Conservation (phyloP, 2,888 invertebrate genomes). For the Leptopterna dolabrata region DNA sequence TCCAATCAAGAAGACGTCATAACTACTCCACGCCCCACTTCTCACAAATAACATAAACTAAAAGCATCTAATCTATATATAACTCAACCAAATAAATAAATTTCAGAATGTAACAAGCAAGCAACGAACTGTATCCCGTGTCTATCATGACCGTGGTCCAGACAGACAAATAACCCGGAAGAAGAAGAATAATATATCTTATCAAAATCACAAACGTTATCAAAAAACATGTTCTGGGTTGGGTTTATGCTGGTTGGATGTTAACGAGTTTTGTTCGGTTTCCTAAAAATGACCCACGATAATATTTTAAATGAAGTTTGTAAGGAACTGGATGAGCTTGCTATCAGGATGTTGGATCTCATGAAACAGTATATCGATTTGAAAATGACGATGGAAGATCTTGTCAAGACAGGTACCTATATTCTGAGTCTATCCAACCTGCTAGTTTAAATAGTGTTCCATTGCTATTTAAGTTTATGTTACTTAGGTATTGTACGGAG, state of each 20-base stretch:
- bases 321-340: constrained; percentile 74
- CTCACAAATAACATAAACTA: too few relatives aligned
- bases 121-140: too few relatives aligned
- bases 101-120: too few relatives aligned
- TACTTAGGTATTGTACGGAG: too few relatives aligned
- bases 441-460: too few relatives aligned
- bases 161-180: neutral
- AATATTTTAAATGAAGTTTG: neutral
- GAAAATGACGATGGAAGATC: constrained; percentile 77
- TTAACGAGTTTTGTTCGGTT: neutral
- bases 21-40: too few relatives aligned
- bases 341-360: constrained; percentile 77
- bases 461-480: too few relatives aligned
- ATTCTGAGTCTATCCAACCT: neutral
- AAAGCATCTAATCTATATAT: too few relatives aligned
- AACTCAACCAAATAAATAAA: too few relatives aligned
- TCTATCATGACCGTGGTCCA: too few relatives aligned
- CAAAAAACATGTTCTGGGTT: neutral
- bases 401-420: constrained; percentile 75
- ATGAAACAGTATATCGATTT: constrained; percentile 79
- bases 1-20: too few relatives aligned
- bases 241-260: neutral
- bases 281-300: neutral
- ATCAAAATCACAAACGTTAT: neutral
- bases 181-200: neutral